Evolutionary conservation across 2,797 vertebrate species (phyloP), one percentile per base, ranked within the genome.

Genomic region (Sebastes baramenuke): DNA sequence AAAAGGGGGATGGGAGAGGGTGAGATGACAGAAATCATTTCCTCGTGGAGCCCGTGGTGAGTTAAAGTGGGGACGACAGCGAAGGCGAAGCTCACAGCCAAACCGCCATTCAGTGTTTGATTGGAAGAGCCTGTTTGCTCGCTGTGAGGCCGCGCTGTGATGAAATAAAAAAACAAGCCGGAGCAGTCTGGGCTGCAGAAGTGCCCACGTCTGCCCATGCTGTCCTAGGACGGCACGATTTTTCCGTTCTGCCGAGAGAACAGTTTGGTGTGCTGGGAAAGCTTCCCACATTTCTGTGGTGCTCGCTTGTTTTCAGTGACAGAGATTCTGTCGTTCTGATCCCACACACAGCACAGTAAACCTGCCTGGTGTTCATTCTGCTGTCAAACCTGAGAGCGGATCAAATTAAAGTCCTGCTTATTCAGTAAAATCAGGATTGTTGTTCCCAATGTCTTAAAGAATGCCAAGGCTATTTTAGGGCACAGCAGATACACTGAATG

Each of bases 251-350:
- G 86, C 72, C 10, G 67, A 65, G 72, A 78, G 82, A 86, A 83
- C 87, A 84, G 84, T 89, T 90, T 87, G 90, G 80, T 36, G 69
- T 2, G 86, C 80, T 84, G 88, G 88, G 83, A 87, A 89, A 60
- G 69, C 61, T 60, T 85, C 85, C 83, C 82, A 84, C 49, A 54
- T 54, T 22, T 54, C 49, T 54, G 49, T 54, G 49, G 49, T n/a
- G 20, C 20, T 54, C 80, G 66, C 79, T 89, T 88, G 77, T 88
- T 88, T 87, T 79, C 71, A 60, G 84, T 60, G 75, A 88, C 88
- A 81, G 72, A n/a, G 49, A 54, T 54, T 54, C 49, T 54, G 49
- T 54, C 80, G n/a, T 72, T 67, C 75, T 65, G 87, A 86, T 83
- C 85, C 72, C 83, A 82, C 84, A 82, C 79, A 80, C 76, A 60